A percentile compares a stretch with the other conserved stretches of the same genome.
phyloP scores from a whole-genome alignment of 2,888 invertebrate species.

The Bedellia somnulentella region DNA sequence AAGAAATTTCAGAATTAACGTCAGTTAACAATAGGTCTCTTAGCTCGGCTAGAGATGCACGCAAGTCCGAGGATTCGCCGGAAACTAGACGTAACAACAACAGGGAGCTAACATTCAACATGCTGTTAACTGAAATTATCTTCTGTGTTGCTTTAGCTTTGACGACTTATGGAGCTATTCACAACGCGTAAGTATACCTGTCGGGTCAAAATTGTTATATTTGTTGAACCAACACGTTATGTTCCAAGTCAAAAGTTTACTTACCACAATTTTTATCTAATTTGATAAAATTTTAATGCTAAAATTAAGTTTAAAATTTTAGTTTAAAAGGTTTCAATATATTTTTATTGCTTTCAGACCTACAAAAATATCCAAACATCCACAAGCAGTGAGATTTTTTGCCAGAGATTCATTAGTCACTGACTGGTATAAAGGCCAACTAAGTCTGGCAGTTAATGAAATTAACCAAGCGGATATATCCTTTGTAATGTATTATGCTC shows the following conservation, averaged over 20 bases:
- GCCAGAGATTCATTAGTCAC: slow-evolving; percentile 66
- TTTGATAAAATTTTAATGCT: no score
- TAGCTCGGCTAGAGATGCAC: slow-evolving; percentile 39
- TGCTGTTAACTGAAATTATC: slow-evolving; percentile 66
- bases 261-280: neutral
- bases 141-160: slow-evolving; percentile 66
- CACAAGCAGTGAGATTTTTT: slow-evolving; percentile 71
- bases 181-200: slow-evolving; percentile 66
- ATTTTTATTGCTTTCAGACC: slow-evolving; percentile 21
- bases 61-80: slow-evolving; percentile 23
- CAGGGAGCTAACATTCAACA: slow-evolving; percentile 47
- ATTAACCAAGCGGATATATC: slow-evolving; percentile 73
- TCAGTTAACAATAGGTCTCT: slow-evolving; percentile 28
- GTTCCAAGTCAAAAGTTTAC: no score
- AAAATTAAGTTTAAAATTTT: neutral
- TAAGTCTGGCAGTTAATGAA: slow-evolving; percentile 64
- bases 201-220: no score
- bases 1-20: slow-evolving; percentile 49
- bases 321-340: no score
- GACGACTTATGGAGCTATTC: slow-evolving; percentile 70
- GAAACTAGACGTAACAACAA: slow-evolving; percentile 28
- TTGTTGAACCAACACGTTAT: no score
- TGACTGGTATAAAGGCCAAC: slow-evolving; percentile 79
- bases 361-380: slow-evolving; percentile 39
- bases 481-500: slow-evolving; percentile 92